Evolutionary conservation across 2,888 invertebrate species (phyloP), one percentile per base, ranked within the genome.

Genomic region (Drosophila engyochracea): DNA sequence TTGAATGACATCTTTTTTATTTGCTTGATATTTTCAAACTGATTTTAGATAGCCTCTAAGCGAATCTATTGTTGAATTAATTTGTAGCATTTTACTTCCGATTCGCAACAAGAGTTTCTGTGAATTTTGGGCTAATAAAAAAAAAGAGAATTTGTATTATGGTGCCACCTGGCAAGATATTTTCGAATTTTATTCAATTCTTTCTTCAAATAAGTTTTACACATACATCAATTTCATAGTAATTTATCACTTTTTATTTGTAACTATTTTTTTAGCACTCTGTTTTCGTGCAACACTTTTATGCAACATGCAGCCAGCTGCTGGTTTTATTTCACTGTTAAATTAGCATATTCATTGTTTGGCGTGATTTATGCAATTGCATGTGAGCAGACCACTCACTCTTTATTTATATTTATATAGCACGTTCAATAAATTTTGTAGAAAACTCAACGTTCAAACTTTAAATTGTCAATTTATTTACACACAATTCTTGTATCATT

Each of bases 311-410:
- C 33, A 22, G 28, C n/a, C 49, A 62, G 31, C 33, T 52, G 51
- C 9, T 37, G 44, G 2, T 65, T 63, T 62, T 14, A 33, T 70
- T 57, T 47, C 12, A 25, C 5, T 52, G 22, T 7, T 16, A 25
- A 28, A 80, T 75, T 77, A 70, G 31, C 60, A 80, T 68, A 76
- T 80, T 76, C 52, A 71, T 76, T 62, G 67, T 59, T 65, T 60
- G 54, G 30, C 37, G 61, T 67, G 78, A 80, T 78, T 79, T 60
- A 70, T 70, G 51, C 51, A 54, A 28, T 47, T 57, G 55, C 22
- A 66, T 74, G 59, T 51, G 62, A 63, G 51, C 47, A 25, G 39
- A 14, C 49, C 52, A 60, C 28, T 74, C 49, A 37, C 30, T 51
- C 64, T 57, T 67, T 62, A 80, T 55, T 55, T 57, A 65, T 65